These are phyloP conservation scores for Strix aluco DNA, from an alignment of 2,113 vertebrate genomes.

Conservation along the genomic window DNA sequence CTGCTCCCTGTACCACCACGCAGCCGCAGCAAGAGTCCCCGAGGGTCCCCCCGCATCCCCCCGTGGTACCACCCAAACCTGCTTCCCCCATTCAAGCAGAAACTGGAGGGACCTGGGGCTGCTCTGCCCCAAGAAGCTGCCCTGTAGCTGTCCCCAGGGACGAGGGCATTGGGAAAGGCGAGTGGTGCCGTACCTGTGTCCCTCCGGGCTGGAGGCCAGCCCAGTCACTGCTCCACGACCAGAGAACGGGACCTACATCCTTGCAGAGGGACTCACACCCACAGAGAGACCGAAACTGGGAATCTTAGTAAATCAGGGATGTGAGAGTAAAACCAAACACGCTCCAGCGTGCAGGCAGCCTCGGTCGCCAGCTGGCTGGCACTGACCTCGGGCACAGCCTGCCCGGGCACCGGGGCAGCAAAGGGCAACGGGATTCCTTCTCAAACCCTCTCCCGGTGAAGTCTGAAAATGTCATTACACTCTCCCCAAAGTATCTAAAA, in stretches of 20 bases:
- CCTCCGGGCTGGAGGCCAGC: neutral
- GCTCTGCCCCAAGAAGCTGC: neutral
- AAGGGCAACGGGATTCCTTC: neutral
- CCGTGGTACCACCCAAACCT: neutral
- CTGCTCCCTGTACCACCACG: rapidly evolving
- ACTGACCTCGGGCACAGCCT: neutral
- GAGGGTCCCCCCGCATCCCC: rapidly evolving
- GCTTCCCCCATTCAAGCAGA: neutral
- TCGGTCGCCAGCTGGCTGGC: rapidly evolving
- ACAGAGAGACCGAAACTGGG: neutral
- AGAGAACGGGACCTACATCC: neutral
- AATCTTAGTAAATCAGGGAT: neutral
- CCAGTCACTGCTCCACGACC: neutral
- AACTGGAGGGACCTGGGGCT: neutral
- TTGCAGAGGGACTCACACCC: neutral
- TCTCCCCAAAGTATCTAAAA: neutral
- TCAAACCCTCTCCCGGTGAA: neutral
- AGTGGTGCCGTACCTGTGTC: rapidly evolving
- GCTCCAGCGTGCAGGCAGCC: rapidly evolving
- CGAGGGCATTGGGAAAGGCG: rapidly evolving
- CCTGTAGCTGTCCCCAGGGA: rapidly evolving
- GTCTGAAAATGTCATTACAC: neutral
- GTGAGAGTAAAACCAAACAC: neutral
- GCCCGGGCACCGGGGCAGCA: neutral
- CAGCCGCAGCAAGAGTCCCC: rapidly evolving